Percentiles rank a stretch among this genome's conserved stretches.
Evolutionary conservation across 1,140 invertebrate genomes (phyloP).

Genomic region (Tetraneura akinire): DNA sequence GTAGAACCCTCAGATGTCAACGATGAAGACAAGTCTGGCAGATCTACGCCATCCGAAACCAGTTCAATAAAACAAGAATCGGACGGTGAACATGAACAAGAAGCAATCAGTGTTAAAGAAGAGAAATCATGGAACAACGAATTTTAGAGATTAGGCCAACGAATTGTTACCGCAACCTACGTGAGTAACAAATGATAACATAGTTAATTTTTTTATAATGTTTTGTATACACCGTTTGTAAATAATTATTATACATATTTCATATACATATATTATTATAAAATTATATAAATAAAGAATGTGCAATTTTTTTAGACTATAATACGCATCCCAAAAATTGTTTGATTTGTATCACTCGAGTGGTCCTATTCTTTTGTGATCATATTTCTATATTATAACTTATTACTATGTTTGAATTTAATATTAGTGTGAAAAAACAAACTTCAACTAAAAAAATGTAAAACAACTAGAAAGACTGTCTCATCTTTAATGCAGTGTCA

Average conservation of each 20-base stretch:
- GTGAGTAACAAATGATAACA: conserved; percentile 41
- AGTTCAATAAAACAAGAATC: conserved; percentile 38
- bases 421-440: conserved; percentile 29
- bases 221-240: conserved; percentile 50
- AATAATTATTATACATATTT: conserved; percentile 46
- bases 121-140: conserved; percentile 49
- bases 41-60: conserved; percentile 27
- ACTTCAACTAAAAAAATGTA: conserved; percentile 42
- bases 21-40: conserved; percentile 62
- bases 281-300: conserved; percentile 41
- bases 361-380: conserved; percentile 50
- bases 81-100: conserved; percentile 41
- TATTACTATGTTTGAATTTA: conserved; percentile 41
- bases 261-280: conserved; percentile 46
- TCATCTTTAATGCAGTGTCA: conserved; percentile 44
- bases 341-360: conserved; percentile 47
- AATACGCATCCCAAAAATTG: conserved; percentile 46
- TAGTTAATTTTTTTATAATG: conserved; percentile 44
- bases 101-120: conserved; percentile 44
- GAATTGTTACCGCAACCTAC: conserved; percentile 32
- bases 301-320: conserved; percentile 49
- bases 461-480: conserved; percentile 45
- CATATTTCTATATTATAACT: conserved; percentile 43
- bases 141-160: conserved; percentile 48
- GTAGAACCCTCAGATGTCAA: conserved; percentile 72